phyloP scores from a whole-genome alignment of 2,888 invertebrate genomes.

The Hirtodrosophila alboralis region DNA sequence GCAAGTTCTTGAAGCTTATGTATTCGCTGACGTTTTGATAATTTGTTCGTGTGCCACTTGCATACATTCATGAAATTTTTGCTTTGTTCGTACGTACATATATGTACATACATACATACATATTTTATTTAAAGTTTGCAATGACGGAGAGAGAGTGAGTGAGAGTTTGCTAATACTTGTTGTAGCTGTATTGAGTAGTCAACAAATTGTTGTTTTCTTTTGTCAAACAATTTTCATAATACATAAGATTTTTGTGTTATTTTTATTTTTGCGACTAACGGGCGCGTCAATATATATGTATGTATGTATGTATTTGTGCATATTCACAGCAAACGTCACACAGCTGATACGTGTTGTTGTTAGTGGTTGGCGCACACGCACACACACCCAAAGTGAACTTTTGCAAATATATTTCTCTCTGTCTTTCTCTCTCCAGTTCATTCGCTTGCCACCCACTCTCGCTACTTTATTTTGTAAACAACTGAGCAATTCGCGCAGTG shows the following conservation, averaged over 20 bases:
- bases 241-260: too few species aligned
- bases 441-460: slow-evolving; percentile 39
- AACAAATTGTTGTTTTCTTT: slow-evolving; percentile 11
- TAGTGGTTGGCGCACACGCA: slow-evolving; percentile 56
- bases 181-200: slow-evolving; percentile 20
- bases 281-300: too few species aligned
- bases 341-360: slow-evolving; percentile 64
- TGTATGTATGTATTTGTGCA: slow-evolving; percentile 27
- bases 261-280: too few species aligned
- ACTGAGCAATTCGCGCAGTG: slow-evolving; percentile 49
- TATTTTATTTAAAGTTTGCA: slow-evolving; percentile 29
- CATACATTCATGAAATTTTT: slow-evolving; percentile 18
- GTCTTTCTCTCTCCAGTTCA: slow-evolving; percentile 15
- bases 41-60: slow-evolving; percentile 31
- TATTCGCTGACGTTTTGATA: slow-evolving; percentile 35
- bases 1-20: slow-evolving; percentile 19
- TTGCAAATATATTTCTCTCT: slow-evolving; percentile 40
- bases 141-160: slow-evolving; percentile 54
- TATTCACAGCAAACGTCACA: slow-evolving; percentile 53
- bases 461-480: slow-evolving; percentile 66
- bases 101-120: slow-evolving; percentile 6
- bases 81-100: slow-evolving; percentile 34
- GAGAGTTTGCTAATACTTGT: slow-evolving; percentile 25
- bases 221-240: slow-evolving; percentile 21
- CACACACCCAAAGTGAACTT: not conserved